A percentile compares a stretch with the other conserved stretches of the same genome.
Conservation (phyloP, 2,113 vertebrate genomes). For the Macquaria ambigua region DNA sequence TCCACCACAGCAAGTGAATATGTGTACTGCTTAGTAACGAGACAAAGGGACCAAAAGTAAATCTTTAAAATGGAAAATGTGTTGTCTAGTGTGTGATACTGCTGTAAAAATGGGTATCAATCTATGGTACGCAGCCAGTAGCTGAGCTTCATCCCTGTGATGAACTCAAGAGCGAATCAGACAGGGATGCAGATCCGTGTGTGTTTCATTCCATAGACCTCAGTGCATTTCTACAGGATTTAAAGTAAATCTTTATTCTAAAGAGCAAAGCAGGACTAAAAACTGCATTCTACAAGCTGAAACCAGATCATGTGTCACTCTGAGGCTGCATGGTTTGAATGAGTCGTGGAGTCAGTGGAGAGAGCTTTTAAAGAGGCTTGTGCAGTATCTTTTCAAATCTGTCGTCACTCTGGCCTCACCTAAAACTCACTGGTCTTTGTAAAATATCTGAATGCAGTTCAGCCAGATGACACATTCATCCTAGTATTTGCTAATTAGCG, state of each 20-base stretch:
- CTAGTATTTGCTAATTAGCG: neutral
- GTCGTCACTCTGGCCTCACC: neutral
- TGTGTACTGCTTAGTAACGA: neutral
- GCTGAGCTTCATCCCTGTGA: neutral
- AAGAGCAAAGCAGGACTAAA: neutral
- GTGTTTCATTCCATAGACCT: neutral
- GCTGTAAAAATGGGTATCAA: neutral
- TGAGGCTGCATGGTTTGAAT: conserved; percentile 2
- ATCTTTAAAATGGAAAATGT: neutral
- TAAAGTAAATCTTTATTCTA: neutral
- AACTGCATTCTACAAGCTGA: neutral
- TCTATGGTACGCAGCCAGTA: neutral
- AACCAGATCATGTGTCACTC: neutral
- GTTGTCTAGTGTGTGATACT: neutral
- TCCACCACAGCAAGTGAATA: neutral
- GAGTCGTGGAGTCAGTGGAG: neutral
- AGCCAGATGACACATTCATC: neutral
- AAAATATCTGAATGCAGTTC: neutral
- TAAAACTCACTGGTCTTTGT: neutral
- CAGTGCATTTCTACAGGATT: neutral
- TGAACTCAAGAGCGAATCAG: neutral
- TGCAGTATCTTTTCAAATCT: neutral
- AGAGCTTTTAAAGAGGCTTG: neutral
- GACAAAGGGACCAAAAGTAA: neutral
- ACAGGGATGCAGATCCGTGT: neutral